phyloP scores from a whole-genome alignment of 2,888 invertebrate genomes.

The Yponomeuta evonymella region DNA sequence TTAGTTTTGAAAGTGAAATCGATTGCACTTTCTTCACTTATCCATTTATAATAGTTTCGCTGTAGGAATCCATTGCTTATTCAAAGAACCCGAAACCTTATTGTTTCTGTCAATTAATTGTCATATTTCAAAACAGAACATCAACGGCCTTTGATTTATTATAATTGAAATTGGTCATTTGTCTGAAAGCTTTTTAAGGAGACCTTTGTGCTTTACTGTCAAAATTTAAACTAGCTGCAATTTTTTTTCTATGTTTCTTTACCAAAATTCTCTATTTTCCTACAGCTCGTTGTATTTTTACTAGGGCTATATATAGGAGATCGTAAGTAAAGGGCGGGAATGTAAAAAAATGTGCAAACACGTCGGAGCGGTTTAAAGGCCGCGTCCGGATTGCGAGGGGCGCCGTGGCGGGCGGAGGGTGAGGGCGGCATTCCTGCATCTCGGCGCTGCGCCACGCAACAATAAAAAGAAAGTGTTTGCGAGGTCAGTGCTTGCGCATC shows the following conservation, averaged over 20 bases:
- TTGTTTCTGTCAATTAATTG: slow-evolving; percentile 19
- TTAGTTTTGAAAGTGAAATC: slow-evolving; percentile 77
- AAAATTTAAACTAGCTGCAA: neutral
- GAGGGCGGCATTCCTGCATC: slow-evolving; percentile 60
- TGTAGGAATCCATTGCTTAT: slow-evolving; percentile 43
- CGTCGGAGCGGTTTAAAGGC: slow-evolving; percentile 74
- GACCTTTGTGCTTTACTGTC: neutral
- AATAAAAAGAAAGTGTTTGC: slow-evolving; percentile 37
- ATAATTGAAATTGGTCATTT: neutral
- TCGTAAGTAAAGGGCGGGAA: slow-evolving; percentile 68
- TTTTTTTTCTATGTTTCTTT: neutral
- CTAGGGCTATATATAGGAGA: slow-evolving; percentile 36
- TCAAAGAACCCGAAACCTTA: slow-evolving; percentile 25
- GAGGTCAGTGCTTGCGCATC: slow-evolving; percentile 28
- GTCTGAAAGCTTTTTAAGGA: neutral
- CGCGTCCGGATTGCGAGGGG: slow-evolving; percentile 73
- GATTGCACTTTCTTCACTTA: slow-evolving; percentile 74
- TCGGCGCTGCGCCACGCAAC: slow-evolving; percentile 25
- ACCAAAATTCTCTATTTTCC: neutral
- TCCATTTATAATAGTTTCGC: slow-evolving; percentile 59
- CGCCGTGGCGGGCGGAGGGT: slow-evolving; percentile 33
- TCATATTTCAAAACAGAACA: slow-evolving; percentile 14
- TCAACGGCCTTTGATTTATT: slow-evolving; percentile 5
- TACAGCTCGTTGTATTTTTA: slow-evolving; percentile 21
- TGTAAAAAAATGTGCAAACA: slow-evolving; percentile 76